phyloP scores from a whole-genome alignment of 2,113 vertebrate species.

The Halichoerus grypus region DNA sequence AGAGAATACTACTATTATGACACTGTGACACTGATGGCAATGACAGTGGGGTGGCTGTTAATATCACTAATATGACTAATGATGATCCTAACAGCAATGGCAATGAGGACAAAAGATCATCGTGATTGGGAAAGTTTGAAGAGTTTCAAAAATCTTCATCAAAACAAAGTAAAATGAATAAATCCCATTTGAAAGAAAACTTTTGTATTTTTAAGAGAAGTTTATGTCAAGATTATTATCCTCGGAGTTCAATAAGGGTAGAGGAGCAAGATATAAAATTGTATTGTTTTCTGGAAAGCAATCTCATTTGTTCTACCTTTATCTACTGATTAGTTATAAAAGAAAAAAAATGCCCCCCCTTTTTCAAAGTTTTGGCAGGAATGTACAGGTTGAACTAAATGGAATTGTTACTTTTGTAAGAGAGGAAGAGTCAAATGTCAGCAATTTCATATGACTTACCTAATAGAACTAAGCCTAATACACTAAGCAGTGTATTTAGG shows the following conservation, averaged over 20 bases:
- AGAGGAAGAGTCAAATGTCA: not conserved
- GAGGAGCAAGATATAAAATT: not conserved
- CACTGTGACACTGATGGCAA: not conserved
- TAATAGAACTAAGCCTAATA: not conserved
- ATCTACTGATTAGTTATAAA: not conserved
- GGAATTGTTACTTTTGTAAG: not conserved
- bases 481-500: not conserved
- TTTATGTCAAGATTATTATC: not conserved
- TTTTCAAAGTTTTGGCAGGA: not conserved
- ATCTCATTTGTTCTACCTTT: not conserved
- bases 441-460: not conserved
- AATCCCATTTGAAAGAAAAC: not conserved
- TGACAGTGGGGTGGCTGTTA: not conserved
- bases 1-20: not conserved
- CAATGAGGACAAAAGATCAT: not conserved
- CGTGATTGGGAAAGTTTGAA: not conserved
- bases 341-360: not conserved
- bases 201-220: not conserved
- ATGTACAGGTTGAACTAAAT: not conserved
- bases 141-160: not conserved
- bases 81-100: not conserved
- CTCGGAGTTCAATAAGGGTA: not conserved
- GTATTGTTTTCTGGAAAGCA: not conserved
- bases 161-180: not conserved
- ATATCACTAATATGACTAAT: not conserved